These are phyloP conservation scores for Ennomos fuscantarius DNA, from an alignment of 2,888 invertebrate genomes.

Conservation along the genomic window DNA sequence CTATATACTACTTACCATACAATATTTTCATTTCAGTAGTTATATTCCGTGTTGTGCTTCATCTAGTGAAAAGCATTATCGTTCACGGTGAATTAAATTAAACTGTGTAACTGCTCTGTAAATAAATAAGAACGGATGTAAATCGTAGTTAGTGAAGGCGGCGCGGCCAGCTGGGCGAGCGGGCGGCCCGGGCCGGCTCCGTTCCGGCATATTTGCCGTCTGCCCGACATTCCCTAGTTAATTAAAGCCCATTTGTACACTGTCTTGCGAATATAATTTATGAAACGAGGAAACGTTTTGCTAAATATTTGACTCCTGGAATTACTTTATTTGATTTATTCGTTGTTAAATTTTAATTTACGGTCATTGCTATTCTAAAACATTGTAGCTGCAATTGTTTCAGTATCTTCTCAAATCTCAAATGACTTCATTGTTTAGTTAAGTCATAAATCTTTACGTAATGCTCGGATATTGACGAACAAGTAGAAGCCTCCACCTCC, in stretches of 20 bases:
- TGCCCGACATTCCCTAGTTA: constrained; percentile 79
- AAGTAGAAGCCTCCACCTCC: constrained; percentile 73
- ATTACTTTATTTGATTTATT: constrained; percentile 44
- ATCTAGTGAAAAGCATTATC: constrained; percentile 45
- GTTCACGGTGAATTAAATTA: constrained; percentile 57
- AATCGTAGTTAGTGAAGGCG: constrained; percentile 69
- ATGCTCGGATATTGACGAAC: constrained; percentile 66
- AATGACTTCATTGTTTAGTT: neutral
- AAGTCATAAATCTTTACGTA: constrained; percentile 37
- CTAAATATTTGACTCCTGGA: constrained; percentile 58
- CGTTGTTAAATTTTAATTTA: constrained; percentile 11
- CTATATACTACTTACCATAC: neutral
- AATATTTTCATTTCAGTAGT: constrained; percentile 25
- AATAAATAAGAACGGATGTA: constrained; percentile 73
- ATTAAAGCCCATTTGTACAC: constrained; percentile 82
- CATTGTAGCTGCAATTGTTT: constrained; percentile 1
- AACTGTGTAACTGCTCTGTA: constrained; percentile 56
- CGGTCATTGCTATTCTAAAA: neutral
- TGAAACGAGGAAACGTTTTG: constrained; percentile 69
- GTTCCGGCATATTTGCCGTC: constrained; percentile 76
- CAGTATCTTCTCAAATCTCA: neutral
- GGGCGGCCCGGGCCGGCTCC: constrained; percentile 48
- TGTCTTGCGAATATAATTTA: constrained; percentile 79
- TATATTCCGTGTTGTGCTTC: constrained; percentile 21
- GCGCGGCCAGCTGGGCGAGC: constrained; percentile 43